A percentile compares a stretch with the other conserved stretches of the same genome.
Evolutionary conservation across 2,888 invertebrate genomes (phyloP).

Genomic region (Melanchra persicariae): DNA sequence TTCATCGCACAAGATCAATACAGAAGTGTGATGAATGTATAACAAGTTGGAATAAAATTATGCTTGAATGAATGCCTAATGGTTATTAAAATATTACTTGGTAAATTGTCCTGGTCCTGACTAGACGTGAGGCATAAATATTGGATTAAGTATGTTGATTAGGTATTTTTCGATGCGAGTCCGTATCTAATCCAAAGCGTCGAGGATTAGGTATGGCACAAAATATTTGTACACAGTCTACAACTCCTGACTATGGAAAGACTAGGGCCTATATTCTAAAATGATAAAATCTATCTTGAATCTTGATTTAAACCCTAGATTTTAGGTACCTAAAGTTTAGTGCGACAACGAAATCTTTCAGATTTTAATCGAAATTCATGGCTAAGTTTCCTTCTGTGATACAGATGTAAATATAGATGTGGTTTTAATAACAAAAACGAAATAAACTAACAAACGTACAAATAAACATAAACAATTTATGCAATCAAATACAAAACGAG

Average conservation of each 20-base stretch:
- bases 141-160: too few relatives aligned
- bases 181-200: too few relatives aligned
- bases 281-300: not conserved
- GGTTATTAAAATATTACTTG: not conserved
- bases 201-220: too few relatives aligned
- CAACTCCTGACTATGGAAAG: not conserved
- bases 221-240: too few relatives aligned
- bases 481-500: too few relatives aligned
- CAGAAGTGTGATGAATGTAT: constrained; percentile 46
- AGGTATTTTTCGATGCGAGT: too few relatives aligned
- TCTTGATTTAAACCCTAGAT: not conserved
- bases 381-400: not conserved
- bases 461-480: too few relatives aligned
- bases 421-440: too few relatives aligned
- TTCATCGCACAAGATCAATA: constrained; percentile 49
- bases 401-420: too few relatives aligned
- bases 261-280: not conserved
- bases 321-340: too few relatives aligned
- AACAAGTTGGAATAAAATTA: constrained; percentile 30
- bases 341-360: not conserved
- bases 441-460: too few relatives aligned
- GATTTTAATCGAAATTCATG: not conserved
- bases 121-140: too few relatives aligned
- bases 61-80: not conserved
- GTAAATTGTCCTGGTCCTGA: not conserved